Evolutionary conservation across 2,888 invertebrate genomes (phyloP).

Genomic region (Loripinus fragilis): DNA sequence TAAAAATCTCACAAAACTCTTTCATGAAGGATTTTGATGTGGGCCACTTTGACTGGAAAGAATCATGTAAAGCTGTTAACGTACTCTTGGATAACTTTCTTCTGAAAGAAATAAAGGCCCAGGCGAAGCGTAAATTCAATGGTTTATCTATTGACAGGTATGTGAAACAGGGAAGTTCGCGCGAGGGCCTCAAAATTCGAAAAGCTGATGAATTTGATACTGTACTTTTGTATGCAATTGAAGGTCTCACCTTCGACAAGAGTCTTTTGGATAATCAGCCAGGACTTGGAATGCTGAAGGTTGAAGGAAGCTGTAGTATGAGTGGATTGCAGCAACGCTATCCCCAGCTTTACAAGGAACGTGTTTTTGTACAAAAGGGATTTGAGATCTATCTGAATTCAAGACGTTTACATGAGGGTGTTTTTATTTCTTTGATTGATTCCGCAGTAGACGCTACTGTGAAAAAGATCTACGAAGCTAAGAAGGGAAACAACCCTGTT

Average conservation of each 20-base stretch:
- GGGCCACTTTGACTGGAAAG: slow-evolving; percentile 14
- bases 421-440: slow-evolving; percentile 46
- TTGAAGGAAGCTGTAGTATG: not conserved
- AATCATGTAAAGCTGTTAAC: not conserved
- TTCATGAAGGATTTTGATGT: slow-evolving; percentile 13
- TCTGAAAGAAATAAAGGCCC: slow-evolving; percentile 12
- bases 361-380: slow-evolving; percentile 18
- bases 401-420: slow-evolving; percentile 24
- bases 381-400: slow-evolving; percentile 27
- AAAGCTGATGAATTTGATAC: slow-evolving; percentile 57
- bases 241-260: slow-evolving; percentile 26
- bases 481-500: not conserved
- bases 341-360: slow-evolving; percentile 17
- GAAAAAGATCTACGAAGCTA: not conserved
- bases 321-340: slow-evolving; percentile 11
- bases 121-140: slow-evolving; percentile 28
- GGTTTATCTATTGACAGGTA: slow-evolving; percentile 38
- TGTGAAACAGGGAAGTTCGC: slow-evolving; percentile 53
- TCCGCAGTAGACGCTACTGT: not conserved
- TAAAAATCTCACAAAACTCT: not conserved
- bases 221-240: slow-evolving; percentile 44
- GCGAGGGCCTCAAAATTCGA: slow-evolving; percentile 57
- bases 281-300: not conserved
- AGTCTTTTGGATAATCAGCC: not conserved
- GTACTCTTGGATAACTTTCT: slow-evolving; percentile 5